Evolutionary conservation across 2,888 invertebrate genomes (phyloP), one percentile per base, ranked within the genome.

Genomic region (Chloroclystis v-ata): DNA sequence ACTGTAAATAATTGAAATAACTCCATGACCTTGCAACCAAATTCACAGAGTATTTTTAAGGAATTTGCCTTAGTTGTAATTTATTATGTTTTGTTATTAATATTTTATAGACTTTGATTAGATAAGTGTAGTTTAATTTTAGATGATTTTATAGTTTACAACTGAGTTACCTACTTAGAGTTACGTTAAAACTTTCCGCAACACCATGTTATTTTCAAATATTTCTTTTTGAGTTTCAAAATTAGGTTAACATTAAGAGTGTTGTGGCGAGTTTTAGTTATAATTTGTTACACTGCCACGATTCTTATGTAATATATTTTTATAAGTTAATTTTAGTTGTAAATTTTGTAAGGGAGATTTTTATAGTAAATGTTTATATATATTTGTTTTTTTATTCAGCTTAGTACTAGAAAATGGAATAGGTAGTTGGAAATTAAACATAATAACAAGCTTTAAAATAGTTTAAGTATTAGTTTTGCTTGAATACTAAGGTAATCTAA

Each of bases 91-190:
- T 68, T 69, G 69, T 73, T 72, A 65, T 63, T 52, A 57, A 48
- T 54, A 43, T 43, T 52, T 46, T 56, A 47, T 54, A 52, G 56
- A 50, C 48, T 56, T 46, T 37, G 44, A 49, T 47, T 56, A 58
- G 52, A 4, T 4, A 20, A 20, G 20, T 20, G 20, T 20, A 20
- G 20, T 4, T 20, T 20, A 20, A 4, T n/a, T n/a, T n/a, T n/a
- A n/a, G n/a, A n/a, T n/a, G n/a, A 20, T 20, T 54, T 47, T 49
- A 56, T 66, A 59, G 55, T 54, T 62, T 68, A 51, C 33, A 44
- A 63, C 70, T 71, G 73, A 80, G 81, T 81, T 81, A 81, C 80
- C 82, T 81, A 80, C 60, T 67, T 62, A 43, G 38, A 42, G 38
- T 33, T 49, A 45, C 12, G 33, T 44, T 33, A 4, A 32, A 42